Evolutionary conservation across 2,797 vertebrate species (phyloP).

Genomic region (Dendrocincla fuliginosa): DNA sequence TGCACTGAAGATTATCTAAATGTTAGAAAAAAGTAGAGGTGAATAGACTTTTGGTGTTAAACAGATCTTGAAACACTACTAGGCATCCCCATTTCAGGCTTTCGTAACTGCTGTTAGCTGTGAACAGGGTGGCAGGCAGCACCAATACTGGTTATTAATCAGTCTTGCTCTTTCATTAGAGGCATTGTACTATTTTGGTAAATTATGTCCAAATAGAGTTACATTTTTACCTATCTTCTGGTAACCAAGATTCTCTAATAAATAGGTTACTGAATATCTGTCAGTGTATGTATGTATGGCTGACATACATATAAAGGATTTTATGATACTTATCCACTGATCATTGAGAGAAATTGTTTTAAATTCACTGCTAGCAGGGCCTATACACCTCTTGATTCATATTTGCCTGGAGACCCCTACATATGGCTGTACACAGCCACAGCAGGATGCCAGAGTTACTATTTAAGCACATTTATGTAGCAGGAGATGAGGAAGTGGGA

Average conservation of each 20-base stretch:
- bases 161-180: background rate
- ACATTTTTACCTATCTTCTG: background rate
- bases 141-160: background rate
- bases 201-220: background rate
- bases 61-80: background rate
- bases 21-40: background rate
- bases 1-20: background rate
- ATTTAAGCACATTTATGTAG: background rate
- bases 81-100: background rate
- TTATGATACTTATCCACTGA: background rate
- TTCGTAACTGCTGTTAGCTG: background rate
- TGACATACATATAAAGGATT: background rate
- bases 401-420: background rate
- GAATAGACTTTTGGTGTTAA: background rate
- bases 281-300: background rate
- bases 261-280: background rate
- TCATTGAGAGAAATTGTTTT: background rate
- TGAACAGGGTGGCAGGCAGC: background rate
- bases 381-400: background rate
- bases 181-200: background rate
- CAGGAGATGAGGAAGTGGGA: background rate
- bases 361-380: background rate
- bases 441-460: background rate
- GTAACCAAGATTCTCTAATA: background rate
- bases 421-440: background rate